A percentile compares a stretch with the other conserved stretches of the same genome.
Conservation (phyloP, 2,113 vertebrate species). For the Callipepla squamata region DNA sequence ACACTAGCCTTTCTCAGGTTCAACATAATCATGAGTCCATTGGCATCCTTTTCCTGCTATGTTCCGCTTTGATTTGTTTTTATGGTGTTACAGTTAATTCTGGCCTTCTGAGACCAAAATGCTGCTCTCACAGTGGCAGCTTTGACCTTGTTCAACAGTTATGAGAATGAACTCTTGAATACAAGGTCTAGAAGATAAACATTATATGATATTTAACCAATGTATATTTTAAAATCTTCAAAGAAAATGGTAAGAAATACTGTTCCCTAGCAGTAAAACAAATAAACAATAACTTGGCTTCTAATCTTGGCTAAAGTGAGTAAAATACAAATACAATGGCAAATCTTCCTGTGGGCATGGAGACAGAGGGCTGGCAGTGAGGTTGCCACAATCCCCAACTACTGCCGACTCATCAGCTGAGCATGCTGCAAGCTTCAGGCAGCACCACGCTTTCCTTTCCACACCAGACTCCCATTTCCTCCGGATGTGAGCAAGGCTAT, state of each 20-base stretch:
- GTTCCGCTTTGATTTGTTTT: background rate
- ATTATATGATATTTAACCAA: background rate
- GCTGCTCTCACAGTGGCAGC: background rate
- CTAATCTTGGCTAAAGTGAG: background rate
- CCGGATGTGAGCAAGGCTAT: background rate
- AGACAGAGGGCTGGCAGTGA: background rate
- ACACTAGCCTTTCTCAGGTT: accelerated
- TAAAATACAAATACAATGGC: background rate
- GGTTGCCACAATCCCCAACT: accelerated
- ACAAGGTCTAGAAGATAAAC: background rate
- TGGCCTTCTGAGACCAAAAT: background rate
- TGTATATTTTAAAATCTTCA: background rate
- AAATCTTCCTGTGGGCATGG: accelerated
- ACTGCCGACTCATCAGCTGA: background rate
- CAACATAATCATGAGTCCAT: accelerated
- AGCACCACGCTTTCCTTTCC: background rate
- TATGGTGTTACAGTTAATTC: background rate
- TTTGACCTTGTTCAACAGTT: background rate
- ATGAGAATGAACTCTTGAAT: background rate
- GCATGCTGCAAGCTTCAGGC: background rate
- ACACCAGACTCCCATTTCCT: background rate
- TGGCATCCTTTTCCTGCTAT: background rate
- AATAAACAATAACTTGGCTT: background rate
- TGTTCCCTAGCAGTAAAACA: background rate
- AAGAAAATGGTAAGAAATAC: background rate